phyloP scores from a whole-genome alignment of 37 sponge, comb jelly and placozoan genomes.

The Ephydatia muelleri region DNA sequence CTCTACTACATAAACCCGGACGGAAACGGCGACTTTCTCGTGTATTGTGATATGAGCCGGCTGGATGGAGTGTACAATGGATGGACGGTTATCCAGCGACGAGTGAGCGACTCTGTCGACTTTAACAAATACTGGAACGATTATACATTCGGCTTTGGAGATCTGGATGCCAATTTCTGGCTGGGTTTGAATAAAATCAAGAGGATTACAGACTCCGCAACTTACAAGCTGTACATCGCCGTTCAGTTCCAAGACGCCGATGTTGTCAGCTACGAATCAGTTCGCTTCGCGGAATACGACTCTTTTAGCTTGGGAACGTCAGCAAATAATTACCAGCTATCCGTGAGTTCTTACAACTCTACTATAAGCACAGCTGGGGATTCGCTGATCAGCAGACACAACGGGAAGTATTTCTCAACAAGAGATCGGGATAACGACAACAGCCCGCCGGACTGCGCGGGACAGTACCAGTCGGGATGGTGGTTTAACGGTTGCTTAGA shows the following conservation, averaged over 20 bases:
- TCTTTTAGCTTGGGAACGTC: neutral
- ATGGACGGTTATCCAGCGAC: neutral
- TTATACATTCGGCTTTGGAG: neutral
- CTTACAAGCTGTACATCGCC: neutral
- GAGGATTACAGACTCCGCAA: neutral
- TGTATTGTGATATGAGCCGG: neutral
- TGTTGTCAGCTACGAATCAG: neutral
- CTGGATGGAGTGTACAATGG: neutral
- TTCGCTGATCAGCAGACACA: neutral
- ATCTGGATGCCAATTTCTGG: neutral
- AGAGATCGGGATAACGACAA: neutral
- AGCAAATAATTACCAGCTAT: neutral
- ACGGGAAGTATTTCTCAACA: neutral
- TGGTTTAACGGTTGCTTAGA: neutral
- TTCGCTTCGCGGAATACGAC: neutral
- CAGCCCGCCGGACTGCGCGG: neutral
- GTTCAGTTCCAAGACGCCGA: neutral
- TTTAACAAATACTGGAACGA: neutral
- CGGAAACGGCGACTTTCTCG: neutral
- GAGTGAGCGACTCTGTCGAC: neutral
- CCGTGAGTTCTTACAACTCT: neutral
- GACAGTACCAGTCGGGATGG: neutral
- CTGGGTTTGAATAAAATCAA: neutral
- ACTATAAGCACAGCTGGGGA: neutral
- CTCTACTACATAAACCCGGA: neutral